phyloP scores from a whole-genome alignment of 2,888 invertebrate genomes.

The Trissolcus japonicus region DNA sequence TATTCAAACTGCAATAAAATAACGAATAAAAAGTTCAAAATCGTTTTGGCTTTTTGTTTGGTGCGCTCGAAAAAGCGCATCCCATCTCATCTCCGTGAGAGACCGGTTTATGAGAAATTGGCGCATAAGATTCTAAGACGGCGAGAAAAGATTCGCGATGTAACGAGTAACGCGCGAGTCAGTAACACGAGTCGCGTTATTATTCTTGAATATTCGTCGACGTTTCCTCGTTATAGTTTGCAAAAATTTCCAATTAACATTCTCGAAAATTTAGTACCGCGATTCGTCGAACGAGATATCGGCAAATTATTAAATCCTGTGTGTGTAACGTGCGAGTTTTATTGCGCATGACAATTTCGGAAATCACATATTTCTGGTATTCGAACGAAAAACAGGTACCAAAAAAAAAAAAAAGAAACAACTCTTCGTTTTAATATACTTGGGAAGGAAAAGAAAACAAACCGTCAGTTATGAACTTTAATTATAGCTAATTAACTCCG shows the following conservation, averaged over 20 bases:
- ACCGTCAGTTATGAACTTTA: no score
- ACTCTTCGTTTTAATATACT: no score
- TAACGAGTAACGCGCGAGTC: constrained; percentile 56
- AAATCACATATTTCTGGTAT: no score
- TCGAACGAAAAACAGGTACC: no score
- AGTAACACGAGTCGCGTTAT: constrained; percentile 54
- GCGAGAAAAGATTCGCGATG: constrained; percentile 52
- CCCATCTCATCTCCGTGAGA: constrained; percentile 40
- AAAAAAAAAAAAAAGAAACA: no score
- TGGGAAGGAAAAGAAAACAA: no score
- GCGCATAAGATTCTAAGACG: constrained; percentile 58
- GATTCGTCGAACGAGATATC: no score
- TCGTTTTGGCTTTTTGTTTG: constrained; percentile 39
- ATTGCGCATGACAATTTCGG: no score
- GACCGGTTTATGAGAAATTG: constrained; percentile 58
- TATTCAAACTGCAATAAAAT: constrained; percentile 53
- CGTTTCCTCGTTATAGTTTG: constrained; percentile 49
- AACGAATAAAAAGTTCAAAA: constrained; percentile 46
- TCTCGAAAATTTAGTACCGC: constrained; percentile 27
- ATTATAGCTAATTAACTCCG: no score
- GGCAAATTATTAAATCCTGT: no score
- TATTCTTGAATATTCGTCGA: constrained; percentile 45
- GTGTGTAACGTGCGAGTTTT: not conserved
- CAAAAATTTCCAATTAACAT: constrained; percentile 52
- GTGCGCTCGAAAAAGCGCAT: constrained; percentile 43